These are phyloP conservation scores for Tetramorium bicarinatum DNA, from an alignment of 2,888 invertebrate genomes.

Conservation along the genomic window DNA sequence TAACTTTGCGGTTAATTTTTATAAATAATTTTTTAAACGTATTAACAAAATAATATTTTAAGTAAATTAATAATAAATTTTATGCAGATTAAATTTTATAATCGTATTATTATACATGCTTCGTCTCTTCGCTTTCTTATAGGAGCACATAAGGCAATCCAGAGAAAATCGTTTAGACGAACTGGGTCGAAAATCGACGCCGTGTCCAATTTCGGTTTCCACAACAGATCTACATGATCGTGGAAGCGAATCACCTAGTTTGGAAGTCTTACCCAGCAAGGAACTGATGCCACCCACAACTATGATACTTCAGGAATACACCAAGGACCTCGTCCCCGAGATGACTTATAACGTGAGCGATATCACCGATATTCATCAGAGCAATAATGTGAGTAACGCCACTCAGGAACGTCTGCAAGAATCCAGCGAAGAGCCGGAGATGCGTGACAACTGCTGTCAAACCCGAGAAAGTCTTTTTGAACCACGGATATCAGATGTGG, in stretches of 20 bases:
- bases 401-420: slow-evolving; percentile 84
- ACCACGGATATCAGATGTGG: slow-evolving; percentile 82
- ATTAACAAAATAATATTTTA: background rate
- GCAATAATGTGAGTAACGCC: slow-evolving; percentile 85
- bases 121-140: slow-evolving; percentile 64
- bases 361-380: slow-evolving; percentile 84
- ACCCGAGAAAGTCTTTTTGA: slow-evolving; percentile 93
- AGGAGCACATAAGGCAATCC: slow-evolving; percentile 93
- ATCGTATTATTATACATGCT: background rate
- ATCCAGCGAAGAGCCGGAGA: slow-evolving; percentile 87
- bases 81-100: background rate
- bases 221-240: slow-evolving; percentile 80
- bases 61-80: background rate
- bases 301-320: slow-evolving; percentile 78
- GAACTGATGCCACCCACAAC: slow-evolving; percentile 80
- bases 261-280: slow-evolving; percentile 82
- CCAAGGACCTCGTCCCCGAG: slow-evolving; percentile 79
- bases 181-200: slow-evolving; percentile 87
- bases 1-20: background rate
- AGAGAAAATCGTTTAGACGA: slow-evolving; percentile 93
- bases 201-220: slow-evolving; percentile 80
- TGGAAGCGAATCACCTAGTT: slow-evolving; percentile 82
- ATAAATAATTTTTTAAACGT: background rate
- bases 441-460: slow-evolving; percentile 93
- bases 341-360: slow-evolving; percentile 78